Evolutionary conservation across 2,113 vertebrate species (phyloP), one percentile per base, ranked within the genome.

Genomic region (Danionella cerebrum): DNA sequence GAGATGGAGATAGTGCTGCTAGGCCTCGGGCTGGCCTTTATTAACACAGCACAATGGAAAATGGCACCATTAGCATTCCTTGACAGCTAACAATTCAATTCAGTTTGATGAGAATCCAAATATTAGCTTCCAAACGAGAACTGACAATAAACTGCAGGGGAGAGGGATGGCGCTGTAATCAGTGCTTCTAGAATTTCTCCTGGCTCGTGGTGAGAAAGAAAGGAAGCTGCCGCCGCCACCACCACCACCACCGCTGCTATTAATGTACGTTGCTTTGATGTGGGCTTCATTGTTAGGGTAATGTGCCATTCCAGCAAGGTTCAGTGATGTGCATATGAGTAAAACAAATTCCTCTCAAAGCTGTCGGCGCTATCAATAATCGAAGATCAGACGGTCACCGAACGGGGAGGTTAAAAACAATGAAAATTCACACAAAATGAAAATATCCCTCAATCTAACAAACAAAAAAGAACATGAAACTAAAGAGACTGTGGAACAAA

Each of bases 11-110:
- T 10, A 47, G 55, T 5, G 38, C 7, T 14, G 38, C 55, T 31
- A 39, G 58, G 59, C 66, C 74, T 29, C 6, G 5, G 74, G 74
- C 69, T 31, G 74, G 50, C 44, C 68, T 76, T 76, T 76, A 74
- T 79, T 79, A 74, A 76, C 72, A 70, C 63, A 14, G 27, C 54
- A 52, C 68, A 79, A 84, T 83, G 72, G 77, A 80, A 79, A 85
- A 81, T 73, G 78, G 69, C 75, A 68, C 77, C 82, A 82, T 85
- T 85, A 84, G 81, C 82, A 84, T 83, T 83, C 76, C 48, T 75
- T 80, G 84, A 84, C 80, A 82, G 82, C 78, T 83, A 85, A 84
- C 64, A 55, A 82, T 84, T 87, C 83, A 84, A 84, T 87, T 80
- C 82, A 21, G 21, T 70, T 73, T 64, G 6, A 67, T 72, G 55